phyloP scores from a whole-genome alignment of 2,797 vertebrate genomes.

The Limosa lapponica region DNA sequence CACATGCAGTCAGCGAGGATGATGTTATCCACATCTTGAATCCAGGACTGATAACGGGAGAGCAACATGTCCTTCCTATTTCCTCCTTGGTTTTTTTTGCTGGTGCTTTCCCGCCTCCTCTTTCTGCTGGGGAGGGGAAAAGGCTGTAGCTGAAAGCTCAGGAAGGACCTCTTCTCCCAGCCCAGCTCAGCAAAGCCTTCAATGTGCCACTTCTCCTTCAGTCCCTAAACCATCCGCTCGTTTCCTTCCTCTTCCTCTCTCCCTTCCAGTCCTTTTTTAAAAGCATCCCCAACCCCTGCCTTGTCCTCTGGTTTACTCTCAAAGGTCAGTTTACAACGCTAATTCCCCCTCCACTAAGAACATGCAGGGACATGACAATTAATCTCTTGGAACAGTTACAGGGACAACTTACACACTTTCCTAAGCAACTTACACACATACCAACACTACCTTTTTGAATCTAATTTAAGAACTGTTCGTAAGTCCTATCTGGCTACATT shows the following conservation, averaged over 20 bases:
- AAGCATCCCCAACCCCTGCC: not conserved
- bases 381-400: constrained; percentile 37
- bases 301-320: not conserved
- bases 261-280: not conserved
- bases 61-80: not conserved
- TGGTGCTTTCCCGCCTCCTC: not conserved
- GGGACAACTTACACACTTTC: not conserved
- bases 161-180: not conserved
- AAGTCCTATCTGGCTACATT: not conserved
- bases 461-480: not conserved
- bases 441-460: not conserved
- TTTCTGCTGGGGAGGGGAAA: not conserved
- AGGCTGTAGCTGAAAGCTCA: not conserved
- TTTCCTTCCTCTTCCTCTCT: not conserved
- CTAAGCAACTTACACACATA: not conserved
- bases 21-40: not conserved
- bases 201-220: not conserved
- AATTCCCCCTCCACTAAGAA: not conserved
- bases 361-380: not conserved
- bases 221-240: fast-evolving
- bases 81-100: not conserved
- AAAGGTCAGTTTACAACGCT: not conserved
- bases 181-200: not conserved
- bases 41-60: not conserved
- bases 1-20: not conserved